These are phyloP conservation scores for Tinea pellionella DNA, from an alignment of 2,888 invertebrate genomes.

Conservation along the genomic window DNA sequence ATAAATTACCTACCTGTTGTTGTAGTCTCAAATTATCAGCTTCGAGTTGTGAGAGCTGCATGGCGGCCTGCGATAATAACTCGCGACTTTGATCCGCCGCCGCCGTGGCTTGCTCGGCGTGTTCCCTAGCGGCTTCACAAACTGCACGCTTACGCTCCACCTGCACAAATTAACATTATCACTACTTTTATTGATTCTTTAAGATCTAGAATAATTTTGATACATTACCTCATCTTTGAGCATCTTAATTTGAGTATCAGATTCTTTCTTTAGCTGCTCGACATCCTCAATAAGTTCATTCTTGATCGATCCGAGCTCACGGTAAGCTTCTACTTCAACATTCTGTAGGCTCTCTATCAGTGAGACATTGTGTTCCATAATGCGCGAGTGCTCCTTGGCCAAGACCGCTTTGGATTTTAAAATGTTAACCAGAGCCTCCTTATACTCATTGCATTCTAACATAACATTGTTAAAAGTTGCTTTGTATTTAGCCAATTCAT, in stretches of 20 bases:
- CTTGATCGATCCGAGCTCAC: slow-evolving; percentile 56
- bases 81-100: slow-evolving; percentile 52
- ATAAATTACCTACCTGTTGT: slow-evolving; percentile 34
- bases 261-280: slow-evolving; percentile 53
- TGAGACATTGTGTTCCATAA: slow-evolving; percentile 61
- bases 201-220: not conserved
- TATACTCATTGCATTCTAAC: slow-evolving; percentile 57
- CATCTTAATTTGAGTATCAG: slow-evolving; percentile 47
- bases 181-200: not conserved
- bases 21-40: slow-evolving; percentile 44
- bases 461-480: slow-evolving; percentile 42
- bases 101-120: slow-evolving; percentile 47
- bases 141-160: slow-evolving; percentile 48
- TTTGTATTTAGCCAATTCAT: slow-evolving; percentile 44
- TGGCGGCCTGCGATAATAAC: slow-evolving; percentile 44
- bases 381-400: slow-evolving; percentile 55
- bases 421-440: slow-evolving; percentile 57
- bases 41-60: slow-evolving; percentile 45
- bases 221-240: slow-evolving; percentile 47
- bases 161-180: slow-evolving; percentile 23
- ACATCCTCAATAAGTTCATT: slow-evolving; percentile 59
- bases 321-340: slow-evolving; percentile 59
- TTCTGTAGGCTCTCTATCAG: slow-evolving; percentile 58
- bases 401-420: slow-evolving; percentile 57
- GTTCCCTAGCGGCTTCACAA: slow-evolving; percentile 47